A percentile compares a stretch with the other conserved stretches of the same genome.
phyloP scores from a whole-genome alignment of 1,140 invertebrate genomes.

The Anastatus disparis region DNA sequence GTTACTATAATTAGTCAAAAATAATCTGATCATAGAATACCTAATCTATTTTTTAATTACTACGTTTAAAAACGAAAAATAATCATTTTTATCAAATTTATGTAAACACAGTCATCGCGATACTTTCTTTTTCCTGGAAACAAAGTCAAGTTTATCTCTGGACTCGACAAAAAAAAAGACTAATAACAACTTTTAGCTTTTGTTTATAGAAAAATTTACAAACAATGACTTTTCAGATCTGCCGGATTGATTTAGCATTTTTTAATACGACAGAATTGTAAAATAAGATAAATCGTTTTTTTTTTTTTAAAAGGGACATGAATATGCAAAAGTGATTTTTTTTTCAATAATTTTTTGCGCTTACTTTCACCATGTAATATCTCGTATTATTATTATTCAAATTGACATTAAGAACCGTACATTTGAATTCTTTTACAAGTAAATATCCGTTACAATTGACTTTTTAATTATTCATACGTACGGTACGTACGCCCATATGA shows the following conservation, averaged over 20 bases:
- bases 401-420: slow-evolving; percentile 5
- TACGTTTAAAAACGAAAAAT: too few relatives aligned
- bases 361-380: slow-evolving; percentile 1
- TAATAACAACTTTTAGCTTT: not conserved
- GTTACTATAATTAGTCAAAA: too few relatives aligned
- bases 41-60: too few relatives aligned
- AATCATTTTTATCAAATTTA: too few relatives aligned
- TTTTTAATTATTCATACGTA: not conserved
- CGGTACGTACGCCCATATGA: not conserved
- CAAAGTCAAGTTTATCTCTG: too few relatives aligned
- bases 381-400: not conserved
- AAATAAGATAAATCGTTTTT: not conserved
- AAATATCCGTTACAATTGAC: too few relatives aligned
- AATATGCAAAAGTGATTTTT: not conserved
- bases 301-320: too few relatives aligned
- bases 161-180: not conserved
- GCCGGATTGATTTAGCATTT: not conserved
- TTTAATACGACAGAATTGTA: not conserved
- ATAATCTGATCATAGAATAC: too few relatives aligned
- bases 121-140: too few relatives aligned
- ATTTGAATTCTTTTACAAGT: too few relatives aligned
- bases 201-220: not conserved
- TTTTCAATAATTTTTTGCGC: not conserved
- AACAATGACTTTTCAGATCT: not conserved
- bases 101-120: too few relatives aligned